A percentile compares a stretch with the other conserved stretches of the same genome.
phyloP scores from a whole-genome alignment of 2,797 vertebrate species.

The Tamandua tetradactyla region DNA sequence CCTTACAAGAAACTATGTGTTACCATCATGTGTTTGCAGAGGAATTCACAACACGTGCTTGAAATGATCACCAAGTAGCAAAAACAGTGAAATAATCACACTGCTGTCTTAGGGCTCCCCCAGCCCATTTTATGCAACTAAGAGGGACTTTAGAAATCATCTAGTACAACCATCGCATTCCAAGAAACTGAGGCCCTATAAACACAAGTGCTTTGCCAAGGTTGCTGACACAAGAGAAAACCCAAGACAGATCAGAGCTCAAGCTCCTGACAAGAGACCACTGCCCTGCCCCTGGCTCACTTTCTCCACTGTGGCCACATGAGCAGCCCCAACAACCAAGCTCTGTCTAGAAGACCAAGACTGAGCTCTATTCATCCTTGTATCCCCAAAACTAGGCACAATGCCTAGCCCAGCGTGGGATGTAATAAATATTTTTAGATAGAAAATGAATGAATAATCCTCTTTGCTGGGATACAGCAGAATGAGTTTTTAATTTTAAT shows the following conservation, averaged over 20 bases:
- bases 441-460: constrained; percentile 22
- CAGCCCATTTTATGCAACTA: neutral
- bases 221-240: neutral
- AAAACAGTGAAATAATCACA: neutral
- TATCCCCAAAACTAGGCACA: neutral
- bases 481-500: neutral
- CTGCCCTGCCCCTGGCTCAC: neutral
- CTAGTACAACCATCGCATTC: neutral
- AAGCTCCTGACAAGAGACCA: neutral
- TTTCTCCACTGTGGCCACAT: too few relatives aligned
- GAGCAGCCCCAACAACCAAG: neutral
- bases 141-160: neutral
- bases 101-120: neutral
- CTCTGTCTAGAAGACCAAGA: neutral
- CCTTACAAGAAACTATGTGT: neutral
- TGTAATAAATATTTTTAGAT: neutral
- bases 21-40: neutral
- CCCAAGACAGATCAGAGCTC: neutral
- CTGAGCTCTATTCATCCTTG: neutral
- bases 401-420: neutral
- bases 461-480: constrained; percentile 23
- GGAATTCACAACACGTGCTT: neutral
- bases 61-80: neutral
- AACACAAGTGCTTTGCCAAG: neutral
- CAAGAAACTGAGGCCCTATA: neutral